A percentile compares a stretch with the other conserved stretches of the same genome.
Conservation (phyloP, 1,140 invertebrate genomes). For the Drosophila sp. region DNA sequence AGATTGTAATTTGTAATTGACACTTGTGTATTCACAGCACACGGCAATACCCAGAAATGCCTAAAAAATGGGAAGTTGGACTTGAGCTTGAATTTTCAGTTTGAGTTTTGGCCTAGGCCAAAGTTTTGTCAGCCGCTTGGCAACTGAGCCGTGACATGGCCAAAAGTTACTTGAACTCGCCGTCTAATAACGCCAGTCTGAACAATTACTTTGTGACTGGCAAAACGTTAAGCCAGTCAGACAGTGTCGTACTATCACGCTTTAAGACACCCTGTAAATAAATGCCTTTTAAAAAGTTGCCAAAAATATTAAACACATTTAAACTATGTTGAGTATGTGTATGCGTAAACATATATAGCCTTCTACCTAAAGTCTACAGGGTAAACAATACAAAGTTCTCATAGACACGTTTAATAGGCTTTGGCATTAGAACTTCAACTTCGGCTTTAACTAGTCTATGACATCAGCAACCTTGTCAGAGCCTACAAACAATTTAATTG, state of each 20-base stretch:
- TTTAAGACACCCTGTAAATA: constrained; percentile 3
- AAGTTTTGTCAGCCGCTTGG: constrained; percentile 41
- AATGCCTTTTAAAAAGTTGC: neutral
- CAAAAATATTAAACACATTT: neutral
- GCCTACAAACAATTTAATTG: constrained; percentile 56
- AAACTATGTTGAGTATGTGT: neutral
- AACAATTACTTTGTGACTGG: constrained; percentile 65
- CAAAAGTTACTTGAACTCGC: constrained; percentile 70
- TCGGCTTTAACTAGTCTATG: constrained; percentile 33
- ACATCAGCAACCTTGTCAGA: constrained; percentile 47
- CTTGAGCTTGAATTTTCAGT: constrained; percentile 3
- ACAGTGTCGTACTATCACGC: neutral
- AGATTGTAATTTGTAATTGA: constrained; percentile 62
- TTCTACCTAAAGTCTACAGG: neutral
- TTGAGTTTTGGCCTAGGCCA: neutral
- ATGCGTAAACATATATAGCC: neutral
- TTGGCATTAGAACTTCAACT: constrained; percentile 44
- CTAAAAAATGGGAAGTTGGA: neutral
- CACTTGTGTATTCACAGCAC: constrained; percentile 66
- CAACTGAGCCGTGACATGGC: constrained; percentile 74
- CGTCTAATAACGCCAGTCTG: constrained; percentile 51
- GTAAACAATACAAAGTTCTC: constrained; percentile 31
- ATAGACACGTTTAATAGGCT: constrained; percentile 40
- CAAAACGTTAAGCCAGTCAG: constrained; percentile 32
- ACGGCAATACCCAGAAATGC: constrained; percentile 5